Evolutionary conservation across 2,888 invertebrate species (phyloP).

Genomic region (Habroteleia sp.): DNA sequence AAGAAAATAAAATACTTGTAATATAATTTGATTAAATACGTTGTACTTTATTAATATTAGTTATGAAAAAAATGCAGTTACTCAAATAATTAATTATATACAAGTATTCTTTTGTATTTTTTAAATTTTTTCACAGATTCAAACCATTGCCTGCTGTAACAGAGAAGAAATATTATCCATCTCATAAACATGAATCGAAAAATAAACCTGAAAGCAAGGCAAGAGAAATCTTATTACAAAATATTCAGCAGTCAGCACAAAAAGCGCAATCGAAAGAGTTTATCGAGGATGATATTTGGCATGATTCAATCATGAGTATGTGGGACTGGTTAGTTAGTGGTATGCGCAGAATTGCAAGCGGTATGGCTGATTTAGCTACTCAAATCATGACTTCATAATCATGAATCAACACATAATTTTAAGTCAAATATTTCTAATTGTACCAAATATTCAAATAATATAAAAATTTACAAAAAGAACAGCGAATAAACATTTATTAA

Average conservation of each 20-base stretch:
- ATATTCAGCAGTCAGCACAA: constrained; percentile 1
- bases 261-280: constrained; percentile 23
- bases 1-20: too few relatives aligned
- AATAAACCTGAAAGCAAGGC: not conserved
- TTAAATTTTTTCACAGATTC: too few relatives aligned
- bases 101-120: too few relatives aligned
- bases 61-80: too few relatives aligned
- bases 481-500: constrained; percentile 47
- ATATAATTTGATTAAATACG: too few relatives aligned
- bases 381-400: constrained; percentile 30
- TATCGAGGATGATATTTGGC: constrained; percentile 26
- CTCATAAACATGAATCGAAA: not conserved
- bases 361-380: constrained; percentile 29
- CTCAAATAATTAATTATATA: too few relatives aligned
- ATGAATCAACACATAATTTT: too few relatives aligned
- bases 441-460: too few relatives aligned
- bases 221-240: constrained; percentile 15
- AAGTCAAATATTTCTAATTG: too few relatives aligned
- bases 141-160: not conserved
- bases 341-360: constrained; percentile 15
- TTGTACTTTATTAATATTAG: too few relatives aligned
- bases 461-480: not conserved
- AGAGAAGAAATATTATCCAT: not conserved
- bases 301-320: constrained; percentile 5
- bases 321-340: constrained; percentile 46